Evolutionary conservation across 2,113 vertebrate genomes (phyloP), one percentile per base, ranked within the genome.

Genomic region (Hoplias malabaricus): DNA sequence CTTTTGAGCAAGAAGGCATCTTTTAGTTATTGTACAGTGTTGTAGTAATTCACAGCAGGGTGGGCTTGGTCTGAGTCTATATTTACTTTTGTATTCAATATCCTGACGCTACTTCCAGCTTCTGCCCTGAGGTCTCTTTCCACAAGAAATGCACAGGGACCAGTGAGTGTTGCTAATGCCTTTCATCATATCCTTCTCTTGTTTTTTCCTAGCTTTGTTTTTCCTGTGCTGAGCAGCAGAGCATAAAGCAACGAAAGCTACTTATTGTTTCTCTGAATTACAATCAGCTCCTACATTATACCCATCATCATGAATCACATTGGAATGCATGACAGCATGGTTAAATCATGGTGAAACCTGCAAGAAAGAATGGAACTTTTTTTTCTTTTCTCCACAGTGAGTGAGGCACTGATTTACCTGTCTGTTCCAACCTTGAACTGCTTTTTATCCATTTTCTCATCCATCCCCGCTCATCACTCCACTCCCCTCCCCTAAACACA

Each of bases 1-100:
- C 76, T 88, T 83, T 68, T 72, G 59, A 27, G 48, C 86, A 81
- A 86, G 87, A 84, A 89, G 8, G 9, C 29, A 5, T 14, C 36
- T 40, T n/a, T 72, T 40, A 12, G 13, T 72, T 57, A 57, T 40
- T 57, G 23, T 82, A 80, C 14, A n/a, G 57, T 31, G 11, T 48
- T n/a, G 19, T 63, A 74, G n/a, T 74, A 63, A 38, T 25, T 53
- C 34, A 16, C 65, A 57, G 63, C 6, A 69, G 54, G 56, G 56
- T 36, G 31, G n/a, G 50, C 14, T 10, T 38, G 40, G 12, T 53
- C 38, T 42, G 42, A 29, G 12, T 62, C 29, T 33, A 62, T 62
- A 62, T 62, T 19, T 62, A 31, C 57, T 36, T 11, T 29, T 31
- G 23, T 31, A 33, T 73, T 38, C 19, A 71, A 46, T 73, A 27